phyloP scores from a whole-genome alignment of 2,113 vertebrate genomes.

The Anarhynchus alexandrinus region DNA sequence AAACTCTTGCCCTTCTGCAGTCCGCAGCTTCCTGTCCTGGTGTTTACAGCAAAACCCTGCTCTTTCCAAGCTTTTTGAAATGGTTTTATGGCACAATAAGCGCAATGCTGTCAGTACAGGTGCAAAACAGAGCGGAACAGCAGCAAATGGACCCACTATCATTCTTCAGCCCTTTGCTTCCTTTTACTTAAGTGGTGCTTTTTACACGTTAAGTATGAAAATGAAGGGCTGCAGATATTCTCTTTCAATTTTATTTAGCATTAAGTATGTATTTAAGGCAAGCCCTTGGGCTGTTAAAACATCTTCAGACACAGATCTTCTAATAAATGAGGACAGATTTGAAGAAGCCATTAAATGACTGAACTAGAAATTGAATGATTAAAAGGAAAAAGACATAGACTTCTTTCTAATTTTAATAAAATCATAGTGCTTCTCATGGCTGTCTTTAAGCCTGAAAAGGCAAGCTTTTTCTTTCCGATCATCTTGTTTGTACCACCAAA shows the following conservation, averaged over 20 bases:
- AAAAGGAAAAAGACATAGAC: background rate
- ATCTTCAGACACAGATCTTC: background rate
- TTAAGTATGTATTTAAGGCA: slow-evolving; percentile 10
- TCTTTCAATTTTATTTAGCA: slow-evolving; percentile 35
- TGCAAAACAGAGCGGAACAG: background rate
- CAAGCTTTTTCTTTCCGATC: background rate
- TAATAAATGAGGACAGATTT: background rate
- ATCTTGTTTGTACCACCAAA: background rate
- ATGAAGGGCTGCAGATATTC: background rate
- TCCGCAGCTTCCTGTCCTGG: background rate
- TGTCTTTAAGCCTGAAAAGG: background rate
- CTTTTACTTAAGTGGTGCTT: background rate
- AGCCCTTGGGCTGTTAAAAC: background rate
- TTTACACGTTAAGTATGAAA: background rate
- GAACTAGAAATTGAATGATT: background rate
- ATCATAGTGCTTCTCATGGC: background rate
- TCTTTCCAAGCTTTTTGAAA: background rate
- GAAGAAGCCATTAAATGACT: background rate
- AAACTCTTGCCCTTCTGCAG: background rate
- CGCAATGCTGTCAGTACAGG: background rate
- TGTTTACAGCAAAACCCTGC: background rate
- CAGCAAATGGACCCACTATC: background rate
- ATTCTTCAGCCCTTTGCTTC: background rate
- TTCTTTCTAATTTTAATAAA: background rate
- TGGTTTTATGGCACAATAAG: background rate